phyloP scores from a whole-genome alignment of 2,888 invertebrate species.

The Drosophila hamatofila region DNA sequence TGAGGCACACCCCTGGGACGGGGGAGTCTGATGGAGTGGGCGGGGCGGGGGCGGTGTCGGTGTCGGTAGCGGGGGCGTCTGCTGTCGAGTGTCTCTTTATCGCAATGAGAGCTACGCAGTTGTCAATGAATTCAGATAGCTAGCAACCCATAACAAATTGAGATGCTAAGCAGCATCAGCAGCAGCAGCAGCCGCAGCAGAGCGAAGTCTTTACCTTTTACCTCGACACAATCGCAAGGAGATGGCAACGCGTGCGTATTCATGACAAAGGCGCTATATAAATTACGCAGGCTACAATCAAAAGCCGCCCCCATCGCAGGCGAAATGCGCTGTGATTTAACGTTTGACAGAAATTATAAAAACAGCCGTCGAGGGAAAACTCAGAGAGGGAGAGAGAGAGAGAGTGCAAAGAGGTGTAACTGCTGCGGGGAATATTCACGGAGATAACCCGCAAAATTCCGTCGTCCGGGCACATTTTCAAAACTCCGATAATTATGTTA shows the following conservation, averaged over 20 bases:
- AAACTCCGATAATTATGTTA: conserved; percentile 57
- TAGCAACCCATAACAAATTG: conserved; percentile 58
- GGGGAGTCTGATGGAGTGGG: neutral
- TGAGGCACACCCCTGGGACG: conserved; percentile 3
- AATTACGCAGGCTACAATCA: conserved; percentile 53
- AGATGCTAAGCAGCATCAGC: conserved; percentile 65
- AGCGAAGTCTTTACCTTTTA: conserved; percentile 45
- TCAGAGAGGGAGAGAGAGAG: conserved; percentile 20
- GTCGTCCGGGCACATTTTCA: conserved; percentile 69
- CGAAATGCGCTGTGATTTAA: conserved; percentile 20
- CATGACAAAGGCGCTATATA: conserved; percentile 56
- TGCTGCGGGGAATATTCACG: conserved; percentile 38
- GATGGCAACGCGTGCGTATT: conserved; percentile 39
- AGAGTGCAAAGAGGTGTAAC: conserved; percentile 17
- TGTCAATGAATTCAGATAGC: conserved; percentile 50
- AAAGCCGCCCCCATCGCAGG: conserved; percentile 11
- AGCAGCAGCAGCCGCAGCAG: conserved; percentile 34
- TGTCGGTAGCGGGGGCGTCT: neutral
- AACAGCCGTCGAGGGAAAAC: conserved; percentile 26
- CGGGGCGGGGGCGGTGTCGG: neutral
- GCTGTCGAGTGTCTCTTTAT: conserved; percentile 11
- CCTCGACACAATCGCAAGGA: conserved; percentile 31
- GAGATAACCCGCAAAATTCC: conserved; percentile 76
- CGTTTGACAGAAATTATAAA: conserved; percentile 64
- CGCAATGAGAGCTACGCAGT: conserved; percentile 35